A percentile compares a stretch with the other conserved stretches of the same genome.
phyloP scores from a whole-genome alignment of 35 echinoderm and acorn worm species.

The Heliocidaris erythrogramma region DNA sequence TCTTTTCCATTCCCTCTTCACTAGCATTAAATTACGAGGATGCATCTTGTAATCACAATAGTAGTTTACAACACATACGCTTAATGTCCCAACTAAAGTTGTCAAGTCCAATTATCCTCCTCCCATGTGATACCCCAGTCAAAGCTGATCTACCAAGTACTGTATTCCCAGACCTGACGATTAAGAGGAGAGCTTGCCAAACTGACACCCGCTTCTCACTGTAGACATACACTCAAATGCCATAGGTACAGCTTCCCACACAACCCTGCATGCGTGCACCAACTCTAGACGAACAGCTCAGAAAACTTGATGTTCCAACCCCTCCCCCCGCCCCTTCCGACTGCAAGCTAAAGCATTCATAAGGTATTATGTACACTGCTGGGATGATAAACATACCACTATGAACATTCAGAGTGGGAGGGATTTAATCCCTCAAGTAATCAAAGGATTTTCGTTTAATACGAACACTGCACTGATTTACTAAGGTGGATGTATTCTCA shows the following conservation, averaged over 20 bases:
- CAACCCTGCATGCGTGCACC: background rate
- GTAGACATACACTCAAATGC: background rate
- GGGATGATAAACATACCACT: background rate
- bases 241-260: background rate
- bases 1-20: background rate
- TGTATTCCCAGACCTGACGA: background rate
- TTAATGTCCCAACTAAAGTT: background rate
- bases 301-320: background rate
- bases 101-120: background rate
- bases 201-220: background rate
- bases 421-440: background rate
- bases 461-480: no score
- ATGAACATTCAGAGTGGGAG: background rate
- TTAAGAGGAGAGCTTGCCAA: slow-evolving; percentile 8
- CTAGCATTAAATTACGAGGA: no score
- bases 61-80: background rate
- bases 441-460: no score
- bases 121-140: background rate
- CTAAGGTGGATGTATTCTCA: no score
- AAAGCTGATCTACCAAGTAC: background rate
- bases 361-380: background rate
- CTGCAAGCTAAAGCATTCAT: background rate
- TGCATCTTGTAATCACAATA: background rate
- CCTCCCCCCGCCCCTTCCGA: background rate
- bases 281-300: background rate